Conservation (phyloP, 1,140 invertebrate genomes). For the Hyphantria cunea region DNA sequence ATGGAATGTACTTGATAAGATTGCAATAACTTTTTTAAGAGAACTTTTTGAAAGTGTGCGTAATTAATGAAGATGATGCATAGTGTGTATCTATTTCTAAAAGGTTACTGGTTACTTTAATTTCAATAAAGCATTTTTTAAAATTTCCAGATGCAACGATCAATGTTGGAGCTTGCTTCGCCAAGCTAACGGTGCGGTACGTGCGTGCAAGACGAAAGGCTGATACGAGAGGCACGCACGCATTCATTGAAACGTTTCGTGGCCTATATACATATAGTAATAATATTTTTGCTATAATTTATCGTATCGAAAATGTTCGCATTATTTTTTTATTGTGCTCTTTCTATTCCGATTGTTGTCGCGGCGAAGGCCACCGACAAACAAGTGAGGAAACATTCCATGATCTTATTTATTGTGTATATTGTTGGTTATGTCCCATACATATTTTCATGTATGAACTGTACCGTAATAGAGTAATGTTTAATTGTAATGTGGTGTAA, state of each 20-base stretch:
- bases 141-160: slow-evolving; percentile 28
- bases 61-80: too few relatives aligned
- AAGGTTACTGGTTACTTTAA: too few relatives aligned
- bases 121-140: background rate
- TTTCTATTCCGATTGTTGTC: slow-evolving; percentile 52
- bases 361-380: slow-evolving; percentile 40
- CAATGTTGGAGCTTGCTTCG: slow-evolving; percentile 8
- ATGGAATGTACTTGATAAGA: too few relatives aligned
- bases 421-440: slow-evolving; percentile 70
- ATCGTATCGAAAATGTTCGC: slow-evolving; percentile 67
- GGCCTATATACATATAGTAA: slow-evolving; percentile 57
- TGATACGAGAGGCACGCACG: slow-evolving; percentile 15
- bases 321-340: slow-evolving; percentile 71
- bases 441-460: slow-evolving; percentile 78
- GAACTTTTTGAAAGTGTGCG: too few relatives aligned
- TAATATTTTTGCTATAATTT: slow-evolving; percentile 81
- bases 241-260: slow-evolving; percentile 52
- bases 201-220: background rate
- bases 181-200: background rate
- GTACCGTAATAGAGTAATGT: slow-evolving; percentile 59
- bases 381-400: slow-evolving; percentile 72
- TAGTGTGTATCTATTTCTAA: too few relatives aligned
- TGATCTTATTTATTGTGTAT: slow-evolving; percentile 81
- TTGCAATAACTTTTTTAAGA: too few relatives aligned
- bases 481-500: slow-evolving; percentile 66